Base-by-base conservation (phyloP, 2,797 vertebrate species). In the Forpus xanthops region DNA sequence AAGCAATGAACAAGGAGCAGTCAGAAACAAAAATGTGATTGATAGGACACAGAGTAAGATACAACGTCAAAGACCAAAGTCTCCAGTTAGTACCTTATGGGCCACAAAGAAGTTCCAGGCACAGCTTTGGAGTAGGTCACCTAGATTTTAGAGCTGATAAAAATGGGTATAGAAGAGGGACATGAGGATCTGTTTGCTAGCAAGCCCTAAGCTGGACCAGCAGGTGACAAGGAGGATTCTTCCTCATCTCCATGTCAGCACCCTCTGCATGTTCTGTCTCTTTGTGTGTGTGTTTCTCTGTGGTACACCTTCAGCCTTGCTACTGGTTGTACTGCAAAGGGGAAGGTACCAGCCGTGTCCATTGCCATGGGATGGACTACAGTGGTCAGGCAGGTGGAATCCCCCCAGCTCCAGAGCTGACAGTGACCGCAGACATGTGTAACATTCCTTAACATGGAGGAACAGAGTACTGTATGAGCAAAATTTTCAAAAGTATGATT, bases 391-490 rank as follows among this genome's bases (percentile, higher is more conserved):
- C 41, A 44, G 49, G 5, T 15, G 12, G 6, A 64, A 53, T 23
- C 4, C 2, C 8, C 18, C 15, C 0, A 33, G 30, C 12, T 65
- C 8, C 35, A 68, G 27, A 75, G 41, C 37, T 66, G 45, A 27
- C 44, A 74, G 39, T 65, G 3, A 14, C 10, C 2, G 2, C 0
- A 3, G 47, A 6, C 8, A 33, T 4, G 4, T 31, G 9, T 68
- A 73, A 58, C 9, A 42, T 3, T 8, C 12, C 17, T 37, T 37
- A 58, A 68, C 21, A 65, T 2, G 3, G 31, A 79, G 21, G 12
- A 33, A 19, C 52, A 77, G 8, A 17, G 14, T 33, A 53, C 35
- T 65, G 33, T 44, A 56, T 30, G n/a, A 75, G 45, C 28, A 82
- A 35, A 20, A 4, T 11, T 24, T 41, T 61, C 42, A 67, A 25